A percentile compares a stretch with the other conserved stretches of the same genome.
Evolutionary conservation across 2,113 vertebrate genomes (phyloP).

Genomic region (Brevimyrus niger): DNA sequence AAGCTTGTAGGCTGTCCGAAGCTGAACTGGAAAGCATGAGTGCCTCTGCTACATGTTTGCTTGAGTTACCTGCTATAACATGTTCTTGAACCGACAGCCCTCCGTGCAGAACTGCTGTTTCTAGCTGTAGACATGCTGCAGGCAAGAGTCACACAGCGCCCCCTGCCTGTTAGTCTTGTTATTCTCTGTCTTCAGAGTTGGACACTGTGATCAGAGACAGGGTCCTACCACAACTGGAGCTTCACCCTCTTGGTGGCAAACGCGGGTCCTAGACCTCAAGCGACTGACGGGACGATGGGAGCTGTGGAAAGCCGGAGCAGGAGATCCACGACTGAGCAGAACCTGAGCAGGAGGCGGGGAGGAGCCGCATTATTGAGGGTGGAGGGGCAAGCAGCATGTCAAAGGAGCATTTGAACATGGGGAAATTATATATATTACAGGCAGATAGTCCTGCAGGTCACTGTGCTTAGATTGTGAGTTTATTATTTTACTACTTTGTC

Average conservation of each 20-base stretch:
- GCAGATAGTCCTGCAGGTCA: constrained; percentile 24
- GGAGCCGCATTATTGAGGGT: not conserved
- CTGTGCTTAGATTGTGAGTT: constrained; percentile 10
- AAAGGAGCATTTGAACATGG: not conserved
- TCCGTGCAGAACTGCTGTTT: not conserved
- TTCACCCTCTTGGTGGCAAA: constrained; percentile 18
- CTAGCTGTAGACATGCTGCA: not conserved
- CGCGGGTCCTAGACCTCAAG: constrained; percentile 27
- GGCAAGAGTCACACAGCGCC: not conserved
- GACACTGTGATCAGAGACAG: not conserved
- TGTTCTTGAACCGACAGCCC: not conserved
- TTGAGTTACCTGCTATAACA: not conserved
- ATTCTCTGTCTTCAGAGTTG: not conserved
- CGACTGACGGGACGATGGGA: constrained; percentile 23
- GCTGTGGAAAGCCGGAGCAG: constrained; percentile 5
- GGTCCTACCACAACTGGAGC: constrained; percentile 15
- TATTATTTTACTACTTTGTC: constrained; percentile 27
- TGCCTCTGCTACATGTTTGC: not conserved
- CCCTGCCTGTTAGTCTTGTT: not conserved
- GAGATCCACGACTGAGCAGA: not conserved
- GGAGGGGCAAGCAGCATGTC: not conserved
- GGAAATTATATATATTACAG: not conserved
- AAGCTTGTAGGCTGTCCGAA: not conserved
- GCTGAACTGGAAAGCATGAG: not conserved
- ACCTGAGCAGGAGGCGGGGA: not conserved